Evolutionary conservation across 2,113 vertebrate species (phyloP).

Genomic region (Desmodus rotundus): DNA sequence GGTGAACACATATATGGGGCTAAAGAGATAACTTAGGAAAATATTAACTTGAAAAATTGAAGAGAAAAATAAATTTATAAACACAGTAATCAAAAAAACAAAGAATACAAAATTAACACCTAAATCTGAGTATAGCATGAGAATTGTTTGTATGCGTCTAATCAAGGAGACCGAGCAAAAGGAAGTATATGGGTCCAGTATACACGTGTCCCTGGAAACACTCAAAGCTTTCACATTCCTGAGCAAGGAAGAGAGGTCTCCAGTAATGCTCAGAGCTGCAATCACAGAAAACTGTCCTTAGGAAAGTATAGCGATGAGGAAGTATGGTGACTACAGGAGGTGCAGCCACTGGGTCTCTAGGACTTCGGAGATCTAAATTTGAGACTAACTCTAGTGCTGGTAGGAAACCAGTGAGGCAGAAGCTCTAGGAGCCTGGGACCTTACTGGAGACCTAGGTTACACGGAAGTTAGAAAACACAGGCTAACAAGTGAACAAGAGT

Average conservation of each 20-base stretch:
- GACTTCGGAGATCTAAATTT: not conserved
- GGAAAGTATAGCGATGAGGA: not conserved
- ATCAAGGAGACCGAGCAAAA: not conserved
- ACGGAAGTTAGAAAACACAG: not conserved
- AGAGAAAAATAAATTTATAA: not conserved
- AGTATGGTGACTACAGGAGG: not conserved
- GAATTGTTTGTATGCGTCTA: not conserved
- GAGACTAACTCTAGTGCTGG: not conserved
- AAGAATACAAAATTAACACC: not conserved
- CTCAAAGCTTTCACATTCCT: not conserved
- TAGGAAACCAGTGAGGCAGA: not conserved
- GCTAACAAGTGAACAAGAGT: not conserved
- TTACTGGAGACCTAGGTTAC: not conserved
- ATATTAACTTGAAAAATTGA: conserved; percentile 14
- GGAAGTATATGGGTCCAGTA: not conserved
- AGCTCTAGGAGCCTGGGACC: not conserved
- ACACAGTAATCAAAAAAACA: not conserved
- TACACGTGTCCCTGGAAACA: not conserved
- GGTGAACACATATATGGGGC: not conserved
- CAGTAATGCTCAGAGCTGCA: not conserved
- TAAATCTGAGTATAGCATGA: not conserved
- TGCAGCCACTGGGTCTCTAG: not conserved
- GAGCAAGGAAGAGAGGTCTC: conserved; percentile 3
- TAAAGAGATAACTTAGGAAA: conserved; percentile 12
- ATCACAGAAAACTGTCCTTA: not conserved